A percentile compares a stretch with the other conserved stretches of the same genome.
phyloP scores from a whole-genome alignment of 2,797 vertebrate genomes.

The Eulemur coronatus region DNA sequence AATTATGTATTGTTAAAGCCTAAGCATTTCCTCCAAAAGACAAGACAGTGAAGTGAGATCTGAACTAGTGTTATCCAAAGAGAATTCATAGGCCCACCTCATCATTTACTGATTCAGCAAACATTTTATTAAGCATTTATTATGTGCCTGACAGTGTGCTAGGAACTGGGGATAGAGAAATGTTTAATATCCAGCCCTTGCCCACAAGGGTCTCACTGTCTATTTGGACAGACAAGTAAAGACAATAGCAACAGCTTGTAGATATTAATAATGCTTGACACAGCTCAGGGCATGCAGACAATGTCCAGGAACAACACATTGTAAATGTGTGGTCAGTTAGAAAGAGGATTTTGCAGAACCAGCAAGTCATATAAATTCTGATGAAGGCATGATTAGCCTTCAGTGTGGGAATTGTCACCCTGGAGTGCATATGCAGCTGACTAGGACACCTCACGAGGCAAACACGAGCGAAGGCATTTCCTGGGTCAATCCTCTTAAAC shows the following conservation, averaged over 20 bases:
- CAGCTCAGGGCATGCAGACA: slow-evolving; percentile 30
- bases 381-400: slow-evolving; percentile 35
- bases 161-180: not conserved
- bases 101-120: not conserved
- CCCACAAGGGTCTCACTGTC: not conserved
- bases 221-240: not conserved
- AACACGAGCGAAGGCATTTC: not conserved
- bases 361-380: slow-evolving; percentile 38
- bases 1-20: not conserved
- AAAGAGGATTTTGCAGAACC: slow-evolving; percentile 51
- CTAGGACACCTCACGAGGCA: not conserved
- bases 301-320: slow-evolving; percentile 1
- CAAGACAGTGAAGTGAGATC: not conserved
- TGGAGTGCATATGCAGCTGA: not conserved
- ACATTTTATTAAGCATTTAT: not conserved
- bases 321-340: slow-evolving; percentile 54
- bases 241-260: not conserved
- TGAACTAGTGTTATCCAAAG: not conserved
- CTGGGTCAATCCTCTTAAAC: slow-evolving; percentile 22
- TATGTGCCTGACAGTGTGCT: not conserved
- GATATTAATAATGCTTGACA: slow-evolving; percentile 44
- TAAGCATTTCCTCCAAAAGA: not conserved
- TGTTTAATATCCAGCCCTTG: not conserved
- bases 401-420: slow-evolving; percentile 15
- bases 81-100: not conserved